These are phyloP conservation scores for Acholoe squamosa DNA, from an alignment of 2,888 invertebrate species.

Conservation along the genomic window DNA sequence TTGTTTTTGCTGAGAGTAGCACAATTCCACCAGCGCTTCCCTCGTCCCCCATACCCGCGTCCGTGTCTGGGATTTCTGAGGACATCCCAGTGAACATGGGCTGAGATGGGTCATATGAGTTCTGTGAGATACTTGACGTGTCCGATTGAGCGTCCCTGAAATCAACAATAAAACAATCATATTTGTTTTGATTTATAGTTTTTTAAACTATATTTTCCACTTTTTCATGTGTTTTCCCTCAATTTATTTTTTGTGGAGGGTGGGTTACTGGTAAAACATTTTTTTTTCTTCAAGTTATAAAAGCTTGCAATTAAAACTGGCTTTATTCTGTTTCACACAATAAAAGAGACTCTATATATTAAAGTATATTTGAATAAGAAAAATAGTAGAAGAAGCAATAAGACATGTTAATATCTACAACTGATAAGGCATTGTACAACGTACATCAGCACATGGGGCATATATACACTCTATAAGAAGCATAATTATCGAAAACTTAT, in stretches of 20 bases:
- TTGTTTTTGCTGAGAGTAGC: slow-evolving; percentile 45
- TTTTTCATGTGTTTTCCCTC: not conserved
- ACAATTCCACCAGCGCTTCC: slow-evolving; percentile 46
- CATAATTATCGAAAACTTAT: no score
- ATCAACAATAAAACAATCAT: not conserved
- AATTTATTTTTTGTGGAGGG: not conserved
- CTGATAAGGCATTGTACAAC: no score
- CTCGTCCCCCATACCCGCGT: slow-evolving; percentile 42
- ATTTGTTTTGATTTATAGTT: not conserved
- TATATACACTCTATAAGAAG: no score
- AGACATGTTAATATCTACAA: no score
- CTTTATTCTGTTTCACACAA: no score
- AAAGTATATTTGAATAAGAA: no score
- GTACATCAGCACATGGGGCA: no score
- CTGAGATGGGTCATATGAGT: slow-evolving; percentile 79
- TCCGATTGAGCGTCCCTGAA: slow-evolving; percentile 70
- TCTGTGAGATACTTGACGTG: slow-evolving; percentile 79
- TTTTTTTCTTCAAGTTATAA: no score
- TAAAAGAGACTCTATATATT: no score
- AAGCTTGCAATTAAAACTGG: no score
- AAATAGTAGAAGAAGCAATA: no score
- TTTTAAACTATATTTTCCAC: not conserved
- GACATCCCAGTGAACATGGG: slow-evolving; percentile 76
- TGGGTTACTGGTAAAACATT: not conserved
- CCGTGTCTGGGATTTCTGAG: slow-evolving; percentile 77